Conservation (phyloP, 2,797 vertebrate species). For the Melanogrammus aeglefinus region DNA sequence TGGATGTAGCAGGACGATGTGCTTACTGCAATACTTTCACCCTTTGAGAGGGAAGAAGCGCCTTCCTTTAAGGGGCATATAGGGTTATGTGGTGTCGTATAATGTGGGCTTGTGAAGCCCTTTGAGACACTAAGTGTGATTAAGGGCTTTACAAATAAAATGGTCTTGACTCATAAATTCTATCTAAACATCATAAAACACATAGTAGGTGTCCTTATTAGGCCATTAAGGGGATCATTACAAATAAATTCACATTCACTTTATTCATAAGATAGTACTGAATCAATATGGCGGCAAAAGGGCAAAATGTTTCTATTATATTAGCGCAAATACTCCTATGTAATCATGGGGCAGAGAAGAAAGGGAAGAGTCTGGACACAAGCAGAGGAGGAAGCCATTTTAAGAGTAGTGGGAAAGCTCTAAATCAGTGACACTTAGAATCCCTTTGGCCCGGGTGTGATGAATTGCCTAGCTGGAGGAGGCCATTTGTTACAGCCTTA, state of each 20-base stretch:
- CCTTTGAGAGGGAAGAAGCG: not conserved
- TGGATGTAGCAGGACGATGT: not conserved
- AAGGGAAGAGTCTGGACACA: constrained; percentile 12
- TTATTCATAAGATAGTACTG: not conserved
- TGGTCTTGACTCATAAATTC: not conserved
- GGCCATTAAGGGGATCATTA: not conserved
- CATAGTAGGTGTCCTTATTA: not conserved
- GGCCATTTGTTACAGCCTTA: constrained; percentile 64
- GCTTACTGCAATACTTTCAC: not conserved
- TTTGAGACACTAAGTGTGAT: not conserved
- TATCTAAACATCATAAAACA: not conserved
- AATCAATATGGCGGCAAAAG: not conserved
- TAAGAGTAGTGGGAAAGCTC: constrained; percentile 33
- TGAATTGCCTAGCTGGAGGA: constrained; percentile 48
- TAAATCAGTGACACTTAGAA: constrained; percentile 57
- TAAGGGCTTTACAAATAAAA: not conserved
- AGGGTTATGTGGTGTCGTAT: not conserved
- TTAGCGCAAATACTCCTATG: not conserved
- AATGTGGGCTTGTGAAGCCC: not conserved
- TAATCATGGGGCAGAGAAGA: constrained; percentile 20
- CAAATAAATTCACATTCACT: not conserved
- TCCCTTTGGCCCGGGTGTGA: constrained; percentile 48
- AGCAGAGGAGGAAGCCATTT: constrained; percentile 32
- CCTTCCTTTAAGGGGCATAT: not conserved
- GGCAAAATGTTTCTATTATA: not conserved